Evolutionary conservation across 2,888 invertebrate species (phyloP).

Genomic region (Andricus curvator): DNA sequence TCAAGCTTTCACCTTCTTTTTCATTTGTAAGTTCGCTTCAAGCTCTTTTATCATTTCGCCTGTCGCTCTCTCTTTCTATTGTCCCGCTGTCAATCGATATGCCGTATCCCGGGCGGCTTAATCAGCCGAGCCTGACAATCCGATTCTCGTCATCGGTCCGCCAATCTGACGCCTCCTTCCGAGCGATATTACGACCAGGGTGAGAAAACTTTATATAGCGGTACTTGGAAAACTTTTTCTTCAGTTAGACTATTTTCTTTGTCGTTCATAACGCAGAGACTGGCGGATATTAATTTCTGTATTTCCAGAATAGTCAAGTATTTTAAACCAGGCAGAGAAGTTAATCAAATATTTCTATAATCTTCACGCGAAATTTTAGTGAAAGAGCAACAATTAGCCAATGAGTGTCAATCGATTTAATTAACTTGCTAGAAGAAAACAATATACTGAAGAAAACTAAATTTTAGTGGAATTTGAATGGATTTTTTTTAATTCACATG

Average conservation of each 20-base stretch:
- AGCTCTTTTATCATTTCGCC: slow-evolving; percentile 33
- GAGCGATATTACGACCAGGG: slow-evolving; percentile 23
- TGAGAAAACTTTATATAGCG: slow-evolving; percentile 34
- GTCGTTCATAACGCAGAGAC: background rate
- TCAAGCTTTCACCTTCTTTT: slow-evolving; percentile 4
- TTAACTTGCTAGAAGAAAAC: background rate
- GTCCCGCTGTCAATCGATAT: slow-evolving; percentile 40
- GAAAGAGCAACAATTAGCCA: background rate
- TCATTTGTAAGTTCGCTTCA: slow-evolving; percentile 31
- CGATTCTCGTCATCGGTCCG: slow-evolving; percentile 36
- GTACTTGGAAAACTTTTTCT: background rate
- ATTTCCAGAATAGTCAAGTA: background rate
- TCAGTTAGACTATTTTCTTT: background rate
- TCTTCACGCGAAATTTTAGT: background rate
- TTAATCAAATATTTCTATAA: slow-evolving; percentile 3
- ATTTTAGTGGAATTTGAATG: background rate
- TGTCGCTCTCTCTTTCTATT: slow-evolving; percentile 26
- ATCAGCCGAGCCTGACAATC: slow-evolving; percentile 32
- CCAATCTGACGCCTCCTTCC: slow-evolving; percentile 37
- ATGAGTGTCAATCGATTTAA: background rate
- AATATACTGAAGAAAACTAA: background rate
- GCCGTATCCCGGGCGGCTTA: slow-evolving; percentile 28
- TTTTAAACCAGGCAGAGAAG: background rate
- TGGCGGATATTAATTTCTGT: background rate
- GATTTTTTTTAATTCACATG: too few species aligned